Evolutionary conservation across 1,140 invertebrate species (phyloP).

Genomic region (Drosophila takahashii): DNA sequence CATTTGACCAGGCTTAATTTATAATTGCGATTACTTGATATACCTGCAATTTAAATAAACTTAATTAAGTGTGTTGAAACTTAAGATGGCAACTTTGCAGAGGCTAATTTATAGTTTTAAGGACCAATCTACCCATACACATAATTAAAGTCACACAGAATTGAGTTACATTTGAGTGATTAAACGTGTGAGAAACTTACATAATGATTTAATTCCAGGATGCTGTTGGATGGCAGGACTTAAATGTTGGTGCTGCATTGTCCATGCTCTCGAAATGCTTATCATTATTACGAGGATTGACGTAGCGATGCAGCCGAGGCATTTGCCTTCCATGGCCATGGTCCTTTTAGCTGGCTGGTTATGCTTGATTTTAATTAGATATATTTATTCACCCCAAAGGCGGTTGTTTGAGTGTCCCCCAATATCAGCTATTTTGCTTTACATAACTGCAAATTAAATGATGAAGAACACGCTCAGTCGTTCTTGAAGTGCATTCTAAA

Average conservation of each 20-base stretch:
- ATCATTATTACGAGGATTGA: slow-evolving; percentile 33
- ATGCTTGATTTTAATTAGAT: slow-evolving; percentile 5
- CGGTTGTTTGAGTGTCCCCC: not conserved
- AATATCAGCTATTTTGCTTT: not conserved
- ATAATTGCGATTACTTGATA: not conserved
- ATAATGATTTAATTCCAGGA: slow-evolving; percentile 58
- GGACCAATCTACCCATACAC: not conserved
- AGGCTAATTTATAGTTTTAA: not conserved
- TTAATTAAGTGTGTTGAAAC: not conserved
- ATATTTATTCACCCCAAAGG: slow-evolving; percentile 10
- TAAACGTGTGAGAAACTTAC: slow-evolving; percentile 45
- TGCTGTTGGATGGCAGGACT: slow-evolving; percentile 22
- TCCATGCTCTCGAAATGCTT: slow-evolving; percentile 35
- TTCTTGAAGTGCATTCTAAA: slow-evolving; percentile 11
- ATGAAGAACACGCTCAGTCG: not conserved
- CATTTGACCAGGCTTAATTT: not conserved
- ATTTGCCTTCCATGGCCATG: slow-evolving; percentile 35
- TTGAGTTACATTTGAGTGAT: slow-evolving; percentile 1
- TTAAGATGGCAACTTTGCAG: not conserved
- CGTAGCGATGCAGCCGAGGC: slow-evolving; percentile 21
- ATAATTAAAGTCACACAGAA: not conserved
- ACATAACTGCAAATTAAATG: slow-evolving; percentile 12
- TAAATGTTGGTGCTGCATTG: slow-evolving; percentile 44
- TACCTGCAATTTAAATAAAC: not conserved
- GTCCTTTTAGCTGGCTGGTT: slow-evolving; percentile 2